A percentile compares a stretch with the other conserved stretches of the same genome.
Conservation (phyloP, 2,113 vertebrate species). For the Arenaria interpres region DNA sequence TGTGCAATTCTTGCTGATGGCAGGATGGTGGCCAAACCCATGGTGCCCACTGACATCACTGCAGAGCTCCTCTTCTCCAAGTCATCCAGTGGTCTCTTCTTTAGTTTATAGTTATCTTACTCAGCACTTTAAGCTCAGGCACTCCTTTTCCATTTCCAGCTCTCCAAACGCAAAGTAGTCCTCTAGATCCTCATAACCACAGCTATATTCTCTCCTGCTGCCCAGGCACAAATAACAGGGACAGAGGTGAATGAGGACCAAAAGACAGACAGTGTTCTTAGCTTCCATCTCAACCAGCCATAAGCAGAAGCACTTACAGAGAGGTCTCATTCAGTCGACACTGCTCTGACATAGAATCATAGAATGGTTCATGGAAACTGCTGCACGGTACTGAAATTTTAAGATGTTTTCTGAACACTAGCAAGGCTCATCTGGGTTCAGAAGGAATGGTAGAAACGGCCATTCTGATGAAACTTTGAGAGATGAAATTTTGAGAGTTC, state of each 20-base stretch:
- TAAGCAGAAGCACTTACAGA: not conserved
- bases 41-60: not conserved
- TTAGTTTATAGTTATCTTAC: not conserved
- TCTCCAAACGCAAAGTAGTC: not conserved
- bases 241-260: not conserved
- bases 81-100: not conserved
- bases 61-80: not conserved
- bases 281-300: not conserved
- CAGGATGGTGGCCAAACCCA: not conserved
- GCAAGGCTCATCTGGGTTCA: not conserved
- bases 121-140: not conserved
- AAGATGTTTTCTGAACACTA: not conserved
- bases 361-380: not conserved
- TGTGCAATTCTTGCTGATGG: no score
- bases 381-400: not conserved
- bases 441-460: not conserved
- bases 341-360: no score
- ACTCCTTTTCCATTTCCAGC: not conserved
- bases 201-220: not conserved
- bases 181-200: not conserved
- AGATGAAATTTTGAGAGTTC: not conserved
- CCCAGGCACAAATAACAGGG: not conserved
- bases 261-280: not conserved
- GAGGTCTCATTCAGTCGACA: not conserved
- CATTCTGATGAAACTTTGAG: not conserved